Conservation (phyloP, 2,888 invertebrate genomes). For the Sarcophaga caerulescens region DNA sequence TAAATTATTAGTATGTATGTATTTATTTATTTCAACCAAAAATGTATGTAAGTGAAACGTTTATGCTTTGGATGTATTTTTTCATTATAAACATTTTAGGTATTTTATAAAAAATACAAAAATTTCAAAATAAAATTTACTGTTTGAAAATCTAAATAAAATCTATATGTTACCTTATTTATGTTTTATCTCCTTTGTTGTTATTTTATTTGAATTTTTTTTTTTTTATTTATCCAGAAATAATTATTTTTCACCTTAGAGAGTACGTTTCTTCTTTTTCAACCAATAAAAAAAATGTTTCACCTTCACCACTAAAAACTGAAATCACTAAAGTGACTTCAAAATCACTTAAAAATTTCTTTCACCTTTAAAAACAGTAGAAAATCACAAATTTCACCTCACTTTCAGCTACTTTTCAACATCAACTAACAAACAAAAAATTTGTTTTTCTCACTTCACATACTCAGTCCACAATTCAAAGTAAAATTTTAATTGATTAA, state of each 20-base stretch:
- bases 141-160: neutral
- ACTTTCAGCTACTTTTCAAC: slow-evolving; percentile 65
- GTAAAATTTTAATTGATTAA: slow-evolving; percentile 10
- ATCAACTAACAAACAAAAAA: slow-evolving; percentile 38
- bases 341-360: slow-evolving; percentile 48
- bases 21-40: slow-evolving; percentile 50
- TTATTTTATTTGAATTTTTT: slow-evolving; percentile 4
- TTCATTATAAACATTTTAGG: slow-evolving; percentile 51
- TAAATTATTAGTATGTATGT: slow-evolving; percentile 56
- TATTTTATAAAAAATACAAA: slow-evolving; percentile 35
- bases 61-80: slow-evolving; percentile 66
- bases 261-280: slow-evolving; percentile 40
- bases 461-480: slow-evolving; percentile 56
- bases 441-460: slow-evolving; percentile 60
- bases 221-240: neutral
- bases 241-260: slow-evolving; percentile 44
- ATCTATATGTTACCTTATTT: slow-evolving; percentile 31
- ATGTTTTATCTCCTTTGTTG: neutral
- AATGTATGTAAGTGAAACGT: slow-evolving; percentile 65
- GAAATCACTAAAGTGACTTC: slow-evolving; percentile 52
- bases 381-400: slow-evolving; percentile 64
- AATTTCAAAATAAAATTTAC: neutral
- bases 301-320: slow-evolving; percentile 62
- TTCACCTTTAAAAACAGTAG: slow-evolving; percentile 65
- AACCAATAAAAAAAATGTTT: slow-evolving; percentile 55